phyloP scores from a whole-genome alignment of 2,888 invertebrate genomes.

The Latheticus oryzae region DNA sequence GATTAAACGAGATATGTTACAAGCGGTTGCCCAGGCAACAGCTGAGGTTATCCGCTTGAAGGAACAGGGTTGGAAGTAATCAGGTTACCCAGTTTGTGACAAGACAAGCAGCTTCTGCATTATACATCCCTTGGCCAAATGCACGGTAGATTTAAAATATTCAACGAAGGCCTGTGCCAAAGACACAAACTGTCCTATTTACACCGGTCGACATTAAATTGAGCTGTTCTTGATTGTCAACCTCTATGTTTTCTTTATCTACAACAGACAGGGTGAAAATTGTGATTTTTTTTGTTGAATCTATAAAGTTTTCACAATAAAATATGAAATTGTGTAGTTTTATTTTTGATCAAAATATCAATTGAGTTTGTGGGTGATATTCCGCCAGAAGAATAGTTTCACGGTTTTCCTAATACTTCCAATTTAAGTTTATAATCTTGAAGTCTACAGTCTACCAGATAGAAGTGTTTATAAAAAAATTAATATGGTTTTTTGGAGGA shows the following conservation, averaged over 20 bases:
- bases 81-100: constrained; percentile 37
- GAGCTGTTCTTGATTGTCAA: constrained; percentile 45
- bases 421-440: too few relatives aligned
- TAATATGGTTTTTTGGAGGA: too few relatives aligned
- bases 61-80: constrained; percentile 32
- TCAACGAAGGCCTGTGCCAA: constrained; percentile 17
- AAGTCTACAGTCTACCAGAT: too few relatives aligned
- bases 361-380: too few relatives aligned
- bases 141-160: constrained; percentile 24
- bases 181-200: constrained; percentile 35
- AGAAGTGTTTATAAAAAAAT: too few relatives aligned
- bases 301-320: too few relatives aligned
- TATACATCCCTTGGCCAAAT: constrained; percentile 24
- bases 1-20: constrained; percentile 28
- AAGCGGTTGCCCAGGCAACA: constrained; percentile 38
- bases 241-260: constrained; percentile 48
- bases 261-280: constrained; percentile 26
- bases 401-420: too few relatives aligned
- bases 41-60: constrained; percentile 34
- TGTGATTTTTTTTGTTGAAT: too few relatives aligned
- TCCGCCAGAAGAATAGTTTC: too few relatives aligned
- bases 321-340: too few relatives aligned
- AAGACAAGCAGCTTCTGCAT: constrained; percentile 22
- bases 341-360: too few relatives aligned
- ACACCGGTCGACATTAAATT: constrained; percentile 43